Evolutionary conservation across 2,888 invertebrate species (phyloP).

Genomic region (Branchipolynoe longqiensis): DNA sequence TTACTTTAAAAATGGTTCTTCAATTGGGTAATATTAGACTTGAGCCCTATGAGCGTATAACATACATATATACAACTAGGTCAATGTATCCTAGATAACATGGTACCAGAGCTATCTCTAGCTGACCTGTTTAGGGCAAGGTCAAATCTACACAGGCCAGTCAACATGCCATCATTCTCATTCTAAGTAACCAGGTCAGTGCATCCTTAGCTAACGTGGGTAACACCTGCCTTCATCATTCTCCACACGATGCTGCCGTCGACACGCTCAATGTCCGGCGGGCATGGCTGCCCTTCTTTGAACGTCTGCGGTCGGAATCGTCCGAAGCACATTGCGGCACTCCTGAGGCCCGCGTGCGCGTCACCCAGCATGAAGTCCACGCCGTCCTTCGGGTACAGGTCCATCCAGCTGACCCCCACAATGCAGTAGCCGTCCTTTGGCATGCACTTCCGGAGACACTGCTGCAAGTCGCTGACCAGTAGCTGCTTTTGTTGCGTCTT

Average conservation of each 20-base stretch:
- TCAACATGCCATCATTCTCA: too few relatives aligned
- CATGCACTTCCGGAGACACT: conserved; percentile 68
- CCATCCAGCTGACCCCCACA: conserved; percentile 79
- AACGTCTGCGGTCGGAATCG: conserved; percentile 75
- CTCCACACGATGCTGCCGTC: conserved; percentile 75
- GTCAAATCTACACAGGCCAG: too few relatives aligned
- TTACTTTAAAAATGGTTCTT: too few relatives aligned
- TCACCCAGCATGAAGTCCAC: conserved; percentile 80
- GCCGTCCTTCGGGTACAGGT: conserved; percentile 78
- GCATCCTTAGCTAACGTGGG: too few relatives aligned
- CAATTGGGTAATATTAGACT: too few relatives aligned
- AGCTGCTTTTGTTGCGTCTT: conserved; percentile 75
- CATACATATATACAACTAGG: too few relatives aligned
- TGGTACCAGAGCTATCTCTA: too few relatives aligned
- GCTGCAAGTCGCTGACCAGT: conserved; percentile 73
- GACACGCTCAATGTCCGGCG: conserved; percentile 70
- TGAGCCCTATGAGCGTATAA: too few relatives aligned
- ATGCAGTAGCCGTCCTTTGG: conserved; percentile 76
- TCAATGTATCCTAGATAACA: too few relatives aligned
- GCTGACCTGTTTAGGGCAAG: too few relatives aligned
- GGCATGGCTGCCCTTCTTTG: conserved; percentile 66
- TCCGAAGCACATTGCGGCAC: conserved; percentile 78
- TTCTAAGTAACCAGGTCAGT: too few relatives aligned
- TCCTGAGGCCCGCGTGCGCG: conserved; percentile 70
- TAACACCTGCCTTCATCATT: conserved; percentile 76